Evolutionary conservation across 2,888 invertebrate genomes (phyloP), one percentile per base, ranked within the genome.

Genomic region (Vanessa cardui): DNA sequence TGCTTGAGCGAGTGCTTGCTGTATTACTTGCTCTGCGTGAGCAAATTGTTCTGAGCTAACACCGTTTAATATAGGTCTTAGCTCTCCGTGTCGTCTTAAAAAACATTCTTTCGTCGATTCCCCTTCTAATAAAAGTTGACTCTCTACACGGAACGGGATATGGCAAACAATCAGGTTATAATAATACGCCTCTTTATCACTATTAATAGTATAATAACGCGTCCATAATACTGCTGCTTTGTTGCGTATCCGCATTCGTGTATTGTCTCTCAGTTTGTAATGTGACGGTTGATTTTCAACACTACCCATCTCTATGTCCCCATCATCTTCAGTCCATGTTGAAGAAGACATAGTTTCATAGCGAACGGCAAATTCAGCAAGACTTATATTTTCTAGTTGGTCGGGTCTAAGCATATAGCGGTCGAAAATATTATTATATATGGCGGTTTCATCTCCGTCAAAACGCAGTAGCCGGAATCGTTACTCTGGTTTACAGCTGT

Each of bases 331-430:
- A 18, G 15, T 18, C n/a, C 49, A 49, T 5, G 49, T 18, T 18
- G 49, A 18, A 18, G 5, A 5, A 6, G 18, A 49, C 7, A 78
- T 68, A 0, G 72, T 76, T 72, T 80, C 77, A 70, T 31, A 79
- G 15, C 75, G 74, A 1, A 80, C 74, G 1, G 78, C 75, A 72
- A 79, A 80, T 76, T 79, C 77, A 0, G 77, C 78, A 0, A 80
- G 59, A 39, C 78, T 80, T 70, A 76, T 18, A 7, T 78, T 9
- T 16, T 77, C 73, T 2, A 77, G 62, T 0, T 74, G 68, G 50
- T 74, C 20, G 31, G 76, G 76, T 0, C 75, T 9, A 4, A 20
- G 45, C 20, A 12, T 21, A 39, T 78, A 77, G 0, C 77, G 73
- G 12, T 79, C 76, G 67, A 80, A 79, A 50, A 78, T 79, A 26